Conservation (phyloP, 2,797 vertebrate genomes). For the Cercopithecus petaurista region DNA sequence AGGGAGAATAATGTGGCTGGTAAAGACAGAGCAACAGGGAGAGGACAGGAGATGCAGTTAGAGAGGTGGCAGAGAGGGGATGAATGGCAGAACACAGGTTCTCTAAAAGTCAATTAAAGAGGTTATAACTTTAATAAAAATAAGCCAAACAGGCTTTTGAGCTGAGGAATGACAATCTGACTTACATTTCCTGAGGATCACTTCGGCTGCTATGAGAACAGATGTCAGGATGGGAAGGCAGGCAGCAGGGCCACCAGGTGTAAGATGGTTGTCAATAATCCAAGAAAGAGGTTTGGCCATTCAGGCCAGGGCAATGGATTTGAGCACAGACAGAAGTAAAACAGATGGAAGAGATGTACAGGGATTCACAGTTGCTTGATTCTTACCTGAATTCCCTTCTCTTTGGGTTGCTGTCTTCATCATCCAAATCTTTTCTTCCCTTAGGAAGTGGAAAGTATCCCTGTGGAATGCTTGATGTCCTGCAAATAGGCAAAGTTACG, state of each 20-base stretch:
- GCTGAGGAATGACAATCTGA: neutral
- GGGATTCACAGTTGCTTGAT: neutral
- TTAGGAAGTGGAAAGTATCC: neutral
- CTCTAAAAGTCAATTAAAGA: neutral
- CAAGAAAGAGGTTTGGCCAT: neutral
- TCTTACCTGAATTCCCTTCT: conserved; percentile 3
- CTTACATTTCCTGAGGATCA: neutral
- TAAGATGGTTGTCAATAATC: neutral
- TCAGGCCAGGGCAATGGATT: neutral
- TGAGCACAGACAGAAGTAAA: neutral
- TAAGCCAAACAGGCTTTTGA: neutral
- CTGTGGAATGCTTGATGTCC: neutral
- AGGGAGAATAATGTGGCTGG: neutral
- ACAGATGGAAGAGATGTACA: neutral
- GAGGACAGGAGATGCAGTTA: neutral
- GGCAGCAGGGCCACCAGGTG: no score
- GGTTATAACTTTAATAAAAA: neutral
- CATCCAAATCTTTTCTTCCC: neutral
- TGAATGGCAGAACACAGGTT: neutral
- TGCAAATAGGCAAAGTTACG: neutral
- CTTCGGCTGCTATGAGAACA: neutral
- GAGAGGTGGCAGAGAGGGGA: neutral
- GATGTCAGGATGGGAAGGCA: neutral
- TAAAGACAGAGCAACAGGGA: neutral
- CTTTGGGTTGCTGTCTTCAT: neutral